phyloP scores from a whole-genome alignment of 2,888 invertebrate species.

The Lysandra coridon region DNA sequence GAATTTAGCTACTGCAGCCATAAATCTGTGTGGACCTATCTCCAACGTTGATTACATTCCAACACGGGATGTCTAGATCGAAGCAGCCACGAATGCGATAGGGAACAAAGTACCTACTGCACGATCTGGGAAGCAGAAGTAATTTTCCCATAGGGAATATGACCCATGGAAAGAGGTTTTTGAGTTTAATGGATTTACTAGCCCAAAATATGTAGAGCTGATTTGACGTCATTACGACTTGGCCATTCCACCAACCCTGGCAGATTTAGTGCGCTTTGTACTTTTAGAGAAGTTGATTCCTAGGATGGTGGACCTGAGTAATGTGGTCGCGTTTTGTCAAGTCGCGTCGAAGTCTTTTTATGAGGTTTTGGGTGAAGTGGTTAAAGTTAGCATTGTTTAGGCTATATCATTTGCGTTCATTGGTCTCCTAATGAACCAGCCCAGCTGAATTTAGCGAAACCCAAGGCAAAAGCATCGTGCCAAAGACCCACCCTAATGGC shows the following conservation, averaged over 20 bases:
- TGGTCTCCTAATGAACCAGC: background rate
- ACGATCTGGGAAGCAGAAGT: background rate
- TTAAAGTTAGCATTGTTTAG: no score
- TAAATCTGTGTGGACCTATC: constrained; percentile 15
- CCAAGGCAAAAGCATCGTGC: constrained; percentile 31
- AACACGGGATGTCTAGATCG: constrained; percentile 10
- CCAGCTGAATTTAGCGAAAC: background rate
- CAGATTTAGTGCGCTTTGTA: no score
- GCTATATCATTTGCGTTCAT: no score
- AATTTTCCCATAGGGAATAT: background rate
- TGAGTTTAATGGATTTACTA: background rate
- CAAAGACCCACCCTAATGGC: constrained; percentile 45
- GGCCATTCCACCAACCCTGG: background rate
- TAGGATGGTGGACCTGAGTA: no score
- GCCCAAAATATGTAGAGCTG: background rate
- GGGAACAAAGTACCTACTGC: background rate
- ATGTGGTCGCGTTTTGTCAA: no score
- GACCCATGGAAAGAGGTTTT: background rate
- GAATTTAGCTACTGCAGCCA: background rate
- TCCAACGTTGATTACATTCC: constrained; percentile 17
- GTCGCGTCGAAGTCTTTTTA: no score
- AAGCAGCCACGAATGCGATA: constrained; percentile 10
- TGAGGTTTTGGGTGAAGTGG: no score
- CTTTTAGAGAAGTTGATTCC: no score
- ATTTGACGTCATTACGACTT: background rate